Evolutionary conservation across 2,797 vertebrate species (phyloP).

Genomic region (Helicolenus hilgendorfi): DNA sequence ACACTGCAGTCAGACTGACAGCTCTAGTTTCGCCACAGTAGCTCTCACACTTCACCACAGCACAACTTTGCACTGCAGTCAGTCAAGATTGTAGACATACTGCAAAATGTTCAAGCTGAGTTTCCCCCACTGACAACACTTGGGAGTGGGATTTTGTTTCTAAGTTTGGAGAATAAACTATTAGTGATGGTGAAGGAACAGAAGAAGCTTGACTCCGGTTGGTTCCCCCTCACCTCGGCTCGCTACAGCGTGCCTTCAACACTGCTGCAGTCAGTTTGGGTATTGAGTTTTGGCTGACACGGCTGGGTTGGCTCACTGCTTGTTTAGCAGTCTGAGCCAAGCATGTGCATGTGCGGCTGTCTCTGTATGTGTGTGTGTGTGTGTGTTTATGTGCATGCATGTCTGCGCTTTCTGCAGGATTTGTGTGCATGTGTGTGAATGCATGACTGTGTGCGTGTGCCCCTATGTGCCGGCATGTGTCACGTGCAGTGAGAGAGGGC

Average conservation of each 20-base stretch:
- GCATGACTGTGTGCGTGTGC: conserved; percentile 11
- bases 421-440: conserved; percentile 13
- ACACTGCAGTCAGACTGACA: conserved; percentile 46
- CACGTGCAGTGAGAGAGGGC: conserved; percentile 1
- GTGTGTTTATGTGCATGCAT: conserved; percentile 44
- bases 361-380: conserved; percentile 18
- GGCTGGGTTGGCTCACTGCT: conserved; percentile 50
- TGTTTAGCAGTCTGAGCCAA: conserved; percentile 61
- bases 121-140: conserved; percentile 35
- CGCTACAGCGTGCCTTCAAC: conserved; percentile 33
- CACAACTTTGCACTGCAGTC: conserved; percentile 36
- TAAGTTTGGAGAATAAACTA: conserved; percentile 53
- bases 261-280: conserved; percentile 53
- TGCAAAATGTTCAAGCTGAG: conserved; percentile 47
- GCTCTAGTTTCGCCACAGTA: conserved; percentile 15
- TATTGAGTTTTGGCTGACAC: conserved; percentile 66
- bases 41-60: conserved; percentile 29
- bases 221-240: conserved; percentile 46
- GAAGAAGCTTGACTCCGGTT: conserved; percentile 45
- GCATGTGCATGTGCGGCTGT: conserved; percentile 41
- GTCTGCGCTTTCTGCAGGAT: conserved; percentile 38
- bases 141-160: conserved; percentile 33
- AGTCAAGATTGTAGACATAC: conserved; percentile 26
- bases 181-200: conserved; percentile 43
- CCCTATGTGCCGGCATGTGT: conserved; percentile 31